These are phyloP conservation scores for Pseudomugil gertrudae DNA, from an alignment of 2,797 vertebrate genomes.

Conservation along the genomic window DNA sequence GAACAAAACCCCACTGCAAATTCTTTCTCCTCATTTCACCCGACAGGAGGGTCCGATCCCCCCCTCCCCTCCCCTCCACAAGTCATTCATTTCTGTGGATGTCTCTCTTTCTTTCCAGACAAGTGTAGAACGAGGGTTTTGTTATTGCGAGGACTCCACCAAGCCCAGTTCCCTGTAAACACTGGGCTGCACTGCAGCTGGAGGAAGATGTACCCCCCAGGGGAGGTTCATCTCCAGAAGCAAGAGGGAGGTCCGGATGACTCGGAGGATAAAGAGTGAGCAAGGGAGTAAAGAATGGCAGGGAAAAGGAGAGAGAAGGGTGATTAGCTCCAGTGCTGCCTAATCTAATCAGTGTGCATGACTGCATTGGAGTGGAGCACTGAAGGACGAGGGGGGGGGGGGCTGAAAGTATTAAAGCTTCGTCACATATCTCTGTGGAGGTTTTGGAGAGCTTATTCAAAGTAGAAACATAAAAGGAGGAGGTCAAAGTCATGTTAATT, in stretches of 20 bases:
- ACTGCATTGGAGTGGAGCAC: constrained; percentile 45
- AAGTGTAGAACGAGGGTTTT: constrained; percentile 50
- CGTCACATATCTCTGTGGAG: background rate
- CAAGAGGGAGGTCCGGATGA: constrained; percentile 31
- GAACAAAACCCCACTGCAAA: constrained; percentile 61
- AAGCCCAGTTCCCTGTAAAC: constrained; percentile 63
- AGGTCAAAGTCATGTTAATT: constrained; percentile 12
- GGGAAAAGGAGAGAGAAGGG: constrained; percentile 39
- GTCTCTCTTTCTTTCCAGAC: constrained; percentile 51
- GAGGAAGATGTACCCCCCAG: constrained; percentile 55
- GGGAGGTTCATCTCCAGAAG: constrained; percentile 57
- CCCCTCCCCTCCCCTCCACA: constrained; percentile 18
- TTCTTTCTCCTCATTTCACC: constrained; percentile 70
- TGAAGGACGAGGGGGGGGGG: background rate
- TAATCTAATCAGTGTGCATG: constrained; percentile 81
- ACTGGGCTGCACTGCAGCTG: constrained; percentile 39
- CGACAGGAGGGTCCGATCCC: constrained; percentile 47
- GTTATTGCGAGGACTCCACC: constrained; percentile 66
- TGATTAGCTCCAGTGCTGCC: constrained; percentile 67
- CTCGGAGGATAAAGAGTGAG: constrained; percentile 17
- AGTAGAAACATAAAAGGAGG: background rate
- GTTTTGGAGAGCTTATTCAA: background rate
- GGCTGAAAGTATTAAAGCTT: constrained; percentile 7
- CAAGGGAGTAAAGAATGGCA: constrained; percentile 35
- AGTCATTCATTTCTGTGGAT: constrained; percentile 54